Conservation (phyloP, 2,888 invertebrate genomes). For the Tanytarsus gracilentus region DNA sequence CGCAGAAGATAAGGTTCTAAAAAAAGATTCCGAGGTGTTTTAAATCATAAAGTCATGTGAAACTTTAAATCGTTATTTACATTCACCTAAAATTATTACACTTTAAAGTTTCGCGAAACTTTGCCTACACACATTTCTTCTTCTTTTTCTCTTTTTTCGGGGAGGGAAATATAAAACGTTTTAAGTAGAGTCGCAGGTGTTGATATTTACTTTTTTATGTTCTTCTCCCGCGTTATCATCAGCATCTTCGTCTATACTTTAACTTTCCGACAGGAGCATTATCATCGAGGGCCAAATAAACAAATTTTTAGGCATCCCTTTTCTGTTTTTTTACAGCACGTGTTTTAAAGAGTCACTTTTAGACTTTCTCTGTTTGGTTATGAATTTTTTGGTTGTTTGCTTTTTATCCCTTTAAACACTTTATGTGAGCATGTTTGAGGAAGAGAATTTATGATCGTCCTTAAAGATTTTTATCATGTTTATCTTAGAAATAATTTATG, state of each 20-base stretch:
- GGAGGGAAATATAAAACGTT: conserved; percentile 15
- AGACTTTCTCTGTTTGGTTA: no score
- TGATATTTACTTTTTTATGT: conserved; percentile 27
- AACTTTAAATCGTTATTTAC: not conserved
- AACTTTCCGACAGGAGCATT: not conserved
- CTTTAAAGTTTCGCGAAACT: not conserved
- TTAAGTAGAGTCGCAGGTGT: conserved; percentile 22
- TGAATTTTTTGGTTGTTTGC: no score
- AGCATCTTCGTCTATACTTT: not conserved
- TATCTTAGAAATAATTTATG: no score
- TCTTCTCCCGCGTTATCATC: conserved; percentile 15
- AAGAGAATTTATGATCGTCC: no score
- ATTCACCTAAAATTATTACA: not conserved
- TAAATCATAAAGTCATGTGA: not conserved
- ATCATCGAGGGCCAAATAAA: conserved; percentile 18
- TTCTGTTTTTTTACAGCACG: not conserved
- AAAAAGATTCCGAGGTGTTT: not conserved
- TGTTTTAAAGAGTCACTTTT: conserved; percentile 3
- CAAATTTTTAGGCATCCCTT: conserved; percentile 8
- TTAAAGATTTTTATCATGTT: no score
- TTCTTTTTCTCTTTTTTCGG: no score
- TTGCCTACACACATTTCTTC: no score
- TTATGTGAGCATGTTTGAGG: no score
- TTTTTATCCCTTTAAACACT: no score
- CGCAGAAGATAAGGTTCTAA: conserved; percentile 6